Conservation (phyloP, 2,113 vertebrate genomes). For the Sturnira hondurensis region DNA sequence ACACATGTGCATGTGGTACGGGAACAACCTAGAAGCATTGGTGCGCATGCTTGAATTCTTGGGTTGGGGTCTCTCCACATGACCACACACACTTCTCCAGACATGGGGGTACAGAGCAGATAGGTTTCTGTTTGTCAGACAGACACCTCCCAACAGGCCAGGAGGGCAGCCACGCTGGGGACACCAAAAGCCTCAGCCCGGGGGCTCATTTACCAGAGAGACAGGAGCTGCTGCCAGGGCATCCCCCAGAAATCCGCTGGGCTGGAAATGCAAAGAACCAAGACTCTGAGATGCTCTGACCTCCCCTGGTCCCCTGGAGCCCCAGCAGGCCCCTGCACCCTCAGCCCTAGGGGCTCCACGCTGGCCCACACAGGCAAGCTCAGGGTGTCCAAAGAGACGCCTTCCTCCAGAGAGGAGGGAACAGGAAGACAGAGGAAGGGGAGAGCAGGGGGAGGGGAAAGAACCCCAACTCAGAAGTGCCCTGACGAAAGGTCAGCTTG, state of each 20-base stretch:
- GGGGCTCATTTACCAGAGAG: conserved; percentile 81
- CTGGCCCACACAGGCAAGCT: neutral
- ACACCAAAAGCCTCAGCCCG: conserved; percentile 75
- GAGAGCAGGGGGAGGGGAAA: neutral
- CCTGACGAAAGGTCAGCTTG: neutral
- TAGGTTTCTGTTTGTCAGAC: conserved; percentile 33
- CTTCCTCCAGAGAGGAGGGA: neutral
- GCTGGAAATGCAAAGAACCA: conserved; percentile 82
- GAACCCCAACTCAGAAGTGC: neutral
- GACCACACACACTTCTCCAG: conserved; percentile 43
- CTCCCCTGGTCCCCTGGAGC: neutral
- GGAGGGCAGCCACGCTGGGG: conserved; percentile 44
- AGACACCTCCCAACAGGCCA: conserved; percentile 39
- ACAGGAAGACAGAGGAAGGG: neutral
- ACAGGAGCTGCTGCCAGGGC: conserved; percentile 79
- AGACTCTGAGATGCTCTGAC: conserved; percentile 70
- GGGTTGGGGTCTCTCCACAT: neutral
- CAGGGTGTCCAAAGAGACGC: neutral
- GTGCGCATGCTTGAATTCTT: conserved; percentile 67
- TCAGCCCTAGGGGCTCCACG: neutral
- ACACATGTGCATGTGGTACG: neutral
- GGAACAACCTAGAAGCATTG: conserved; percentile 68
- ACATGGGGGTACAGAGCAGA: conserved; percentile 37
- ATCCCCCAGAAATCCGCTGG: conserved; percentile 81
- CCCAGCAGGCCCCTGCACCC: neutral